Percentiles rank a stretch among this genome's conserved stretches.
Conservation (phyloP, 2,797 vertebrate species). For the Sebastes hubbsi region DNA sequence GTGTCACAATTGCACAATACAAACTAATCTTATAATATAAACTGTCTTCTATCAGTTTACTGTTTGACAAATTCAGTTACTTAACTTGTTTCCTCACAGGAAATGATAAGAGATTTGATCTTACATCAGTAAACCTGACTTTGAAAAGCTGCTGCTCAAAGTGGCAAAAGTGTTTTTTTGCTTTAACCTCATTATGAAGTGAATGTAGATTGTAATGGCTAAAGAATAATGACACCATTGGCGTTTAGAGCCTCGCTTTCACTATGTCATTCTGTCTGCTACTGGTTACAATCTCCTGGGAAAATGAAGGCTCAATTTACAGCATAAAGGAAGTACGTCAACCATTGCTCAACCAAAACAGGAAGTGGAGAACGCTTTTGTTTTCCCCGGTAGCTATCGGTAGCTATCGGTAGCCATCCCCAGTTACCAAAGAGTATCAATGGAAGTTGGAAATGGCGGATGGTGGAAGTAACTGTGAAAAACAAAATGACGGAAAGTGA, state of each 20-base stretch:
- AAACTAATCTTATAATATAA: background rate
- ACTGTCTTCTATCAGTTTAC: background rate
- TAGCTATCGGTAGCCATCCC: too few relatives aligned
- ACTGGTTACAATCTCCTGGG: background rate
- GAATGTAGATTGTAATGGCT: background rate
- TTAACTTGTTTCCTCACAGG: background rate
- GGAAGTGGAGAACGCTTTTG: too few relatives aligned
- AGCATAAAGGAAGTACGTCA: background rate
- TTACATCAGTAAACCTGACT: background rate
- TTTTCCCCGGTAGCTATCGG: too few relatives aligned
- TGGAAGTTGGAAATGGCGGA: too few relatives aligned
- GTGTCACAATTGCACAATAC: background rate
- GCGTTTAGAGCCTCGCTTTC: background rate
- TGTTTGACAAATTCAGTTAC: background rate
- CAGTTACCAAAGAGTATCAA: too few relatives aligned
- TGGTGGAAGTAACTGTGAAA: too few relatives aligned
- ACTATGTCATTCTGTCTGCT: background rate
- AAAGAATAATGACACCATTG: background rate
- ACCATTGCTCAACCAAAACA: background rate
- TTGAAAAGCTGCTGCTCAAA: background rate
- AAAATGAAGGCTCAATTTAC: background rate
- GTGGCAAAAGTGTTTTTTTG: background rate
- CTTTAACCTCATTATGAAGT: background rate
- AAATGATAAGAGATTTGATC: background rate
- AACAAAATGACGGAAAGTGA: too few relatives aligned